Base-by-base conservation (phyloP, 53 echinoderm and acorn worm genomes). In the Zoroaster sp. region DNA sequence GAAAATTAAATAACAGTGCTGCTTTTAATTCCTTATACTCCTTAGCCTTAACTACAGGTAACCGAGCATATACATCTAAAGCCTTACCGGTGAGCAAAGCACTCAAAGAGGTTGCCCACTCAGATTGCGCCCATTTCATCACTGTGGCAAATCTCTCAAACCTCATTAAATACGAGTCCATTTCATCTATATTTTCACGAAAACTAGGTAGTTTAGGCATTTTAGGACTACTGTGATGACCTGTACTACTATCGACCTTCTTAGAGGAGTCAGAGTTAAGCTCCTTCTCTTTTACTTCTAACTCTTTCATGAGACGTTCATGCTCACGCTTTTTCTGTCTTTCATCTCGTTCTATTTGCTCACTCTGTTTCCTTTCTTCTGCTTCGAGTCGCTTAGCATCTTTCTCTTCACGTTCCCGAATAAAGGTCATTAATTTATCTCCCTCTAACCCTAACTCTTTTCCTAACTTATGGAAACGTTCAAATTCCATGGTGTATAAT, bases 101-200 rank as follows among this genome's bases (percentile, higher is more conserved):
- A 36, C 91, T 17, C 20, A 91, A 67, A 7, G 77, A 91, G 25
- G 85, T 86, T 10, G 91, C 91, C 91, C 91, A 91, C 0, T 38
- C 69, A 5, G 21, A 20, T 6, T 47, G 13, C 1, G 91, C 51
- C 91, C 91, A 91, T 9, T 75, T 45, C 15, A 46, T 45, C 5
- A 21, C 77, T 10, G 40, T 65, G 4, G 91, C 91, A 17, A 67
- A 86, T 11, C 91, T 65, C 47, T 91, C 91, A 86, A 91, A 91
- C 35, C 86, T 65, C 32, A 47, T 8, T 17, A 91, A 21, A 59
- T 75, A 91, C 0, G 86, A 53, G 34, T 91, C 85, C 69, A 91
- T 85, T 30, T 85, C 86, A 38, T 91, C 91, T 14, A 21, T 81
- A 4, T 81, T 81, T 9, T 89, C 81, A 0, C 15, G 33, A n/a